Base-by-base conservation (phyloP, 2,113 vertebrate genomes). In the Anser cygnoides region DNA sequence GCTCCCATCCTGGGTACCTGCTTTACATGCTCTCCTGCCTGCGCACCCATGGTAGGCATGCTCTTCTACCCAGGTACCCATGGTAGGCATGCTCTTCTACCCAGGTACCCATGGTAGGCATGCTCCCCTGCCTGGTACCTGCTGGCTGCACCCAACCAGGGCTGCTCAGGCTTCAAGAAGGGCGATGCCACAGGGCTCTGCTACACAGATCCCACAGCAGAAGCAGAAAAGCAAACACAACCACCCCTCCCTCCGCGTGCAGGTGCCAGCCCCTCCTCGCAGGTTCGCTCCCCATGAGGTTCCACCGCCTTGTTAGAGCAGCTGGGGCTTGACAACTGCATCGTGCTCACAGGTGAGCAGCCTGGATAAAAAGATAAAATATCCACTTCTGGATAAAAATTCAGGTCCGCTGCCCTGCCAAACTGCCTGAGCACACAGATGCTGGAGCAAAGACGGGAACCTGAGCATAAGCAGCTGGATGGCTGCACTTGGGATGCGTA, bases 391-490 rank as follows among this genome's bases (percentile, higher is more conserved):
- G 82, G 49, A 11, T 29, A 46, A 35, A 82, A 46, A 7, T 19
- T 23, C 0, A 5, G 23, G 26, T 33, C 9, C 39, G 11, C 3
- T 3, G n/a, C 61, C 22, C 55, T 54, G 46, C 61, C 37, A 43
- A 50, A 0, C 23, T 2, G 0, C 65, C 14, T 0, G 0, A 33
- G 65, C 0, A 0, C 66, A 28, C 6, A 29, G 13, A 58, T 52
- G 28, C 2, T 2, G 1, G 9, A 26, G 57, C 2, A 10, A 76
- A 14, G 0, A 1, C 50, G 21, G 13, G 37, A 29, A 59, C 59
- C 16, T 2, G 4, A 57, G 58, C 4, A 2, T 7, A 15, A 63
- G 68, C 22, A 57, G 39, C 23, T 33, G 41, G 10, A 7, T 35
- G 31, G 70, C 13, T 7, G 4, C 25, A 16, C 35, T 29, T 0